These are phyloP conservation scores for Mellivora capensis DNA, from an alignment of 2,113 vertebrate genomes.

Conservation along the genomic window DNA sequence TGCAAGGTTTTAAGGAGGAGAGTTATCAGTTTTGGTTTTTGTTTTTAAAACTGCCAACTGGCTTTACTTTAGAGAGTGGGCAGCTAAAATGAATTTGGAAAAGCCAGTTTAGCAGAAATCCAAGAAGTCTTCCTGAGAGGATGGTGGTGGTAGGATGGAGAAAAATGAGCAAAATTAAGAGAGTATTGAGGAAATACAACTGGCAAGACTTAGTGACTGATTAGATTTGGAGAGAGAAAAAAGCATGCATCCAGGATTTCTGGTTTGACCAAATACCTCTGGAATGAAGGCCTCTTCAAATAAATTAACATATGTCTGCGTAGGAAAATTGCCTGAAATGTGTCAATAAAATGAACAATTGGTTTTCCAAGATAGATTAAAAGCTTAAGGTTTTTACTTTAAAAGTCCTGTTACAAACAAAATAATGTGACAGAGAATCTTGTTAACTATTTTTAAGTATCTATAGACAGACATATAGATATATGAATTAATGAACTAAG, in stretches of 20 bases:
- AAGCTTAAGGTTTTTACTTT: slow-evolving; percentile 1
- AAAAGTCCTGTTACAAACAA: slow-evolving; percentile 15
- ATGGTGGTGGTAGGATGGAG: neutral
- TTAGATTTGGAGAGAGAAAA: neutral
- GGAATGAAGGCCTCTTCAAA: neutral
- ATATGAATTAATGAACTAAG: neutral
- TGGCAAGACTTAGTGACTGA: neutral
- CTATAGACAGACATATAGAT: neutral
- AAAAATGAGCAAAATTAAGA: neutral
- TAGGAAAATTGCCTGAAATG: neutral
- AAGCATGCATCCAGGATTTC: neutral
- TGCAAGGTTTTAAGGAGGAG: neutral
- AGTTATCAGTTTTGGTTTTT: neutral
- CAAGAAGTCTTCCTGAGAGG: neutral
- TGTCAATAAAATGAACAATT: neutral
- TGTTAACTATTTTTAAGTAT: neutral
- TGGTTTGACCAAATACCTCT: neutral
- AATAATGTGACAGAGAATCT: neutral
- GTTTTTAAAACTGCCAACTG: neutral
- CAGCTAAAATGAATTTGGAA: neutral
- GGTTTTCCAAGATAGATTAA: neutral
- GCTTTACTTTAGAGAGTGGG: neutral
- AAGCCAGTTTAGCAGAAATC: neutral
- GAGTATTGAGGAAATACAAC: neutral
- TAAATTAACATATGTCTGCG: neutral